A percentile compares a stretch with the other conserved stretches of the same genome.
These are phyloP conservation scores for Schlechtendalia chinensis DNA, from an alignment of 1,140 invertebrate genomes.

Conservation along the genomic window DNA sequence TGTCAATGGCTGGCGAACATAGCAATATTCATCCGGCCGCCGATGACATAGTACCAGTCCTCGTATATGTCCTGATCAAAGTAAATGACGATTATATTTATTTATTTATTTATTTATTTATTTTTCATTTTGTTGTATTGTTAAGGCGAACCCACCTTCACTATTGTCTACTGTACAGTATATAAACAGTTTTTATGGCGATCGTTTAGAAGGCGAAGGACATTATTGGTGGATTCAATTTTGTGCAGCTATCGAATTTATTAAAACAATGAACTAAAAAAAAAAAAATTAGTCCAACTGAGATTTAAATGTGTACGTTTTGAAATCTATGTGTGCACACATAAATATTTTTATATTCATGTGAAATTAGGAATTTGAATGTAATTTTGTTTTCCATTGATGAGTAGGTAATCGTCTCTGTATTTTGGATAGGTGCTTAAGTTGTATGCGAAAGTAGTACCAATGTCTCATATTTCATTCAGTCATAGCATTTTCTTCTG, in stretches of 20 bases:
- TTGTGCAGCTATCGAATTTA: slow-evolving; percentile 92
- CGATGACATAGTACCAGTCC: slow-evolving; percentile 94
- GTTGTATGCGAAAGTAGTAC: neutral
- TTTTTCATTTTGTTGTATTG: slow-evolving; percentile 23
- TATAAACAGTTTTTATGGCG: slow-evolving; percentile 87
- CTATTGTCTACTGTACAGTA: slow-evolving; percentile 96
- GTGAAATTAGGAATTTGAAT: neutral
- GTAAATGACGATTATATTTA: slow-evolving; percentile 59
- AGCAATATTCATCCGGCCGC: slow-evolving; percentile 82
- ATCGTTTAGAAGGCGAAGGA: slow-evolving; percentile 83
- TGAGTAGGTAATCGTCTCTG: neutral
- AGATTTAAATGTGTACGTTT: neutral
- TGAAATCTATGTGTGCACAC: neutral
- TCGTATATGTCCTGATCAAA: slow-evolving; percentile 96
- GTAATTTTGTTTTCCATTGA: too few species aligned
- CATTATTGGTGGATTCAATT: slow-evolving; percentile 99
- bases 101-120: slow-evolving; percentile 17
- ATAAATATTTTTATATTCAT: slow-evolving; percentile 21
- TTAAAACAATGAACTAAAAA: slow-evolving; percentile 92
- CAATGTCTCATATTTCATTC: neutral
- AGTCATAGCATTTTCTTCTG: neutral
- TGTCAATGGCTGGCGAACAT: slow-evolving; percentile 73
- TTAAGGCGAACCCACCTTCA: slow-evolving; percentile 87
- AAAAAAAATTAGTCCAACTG: neutral
- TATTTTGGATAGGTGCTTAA: neutral